Evolutionary conservation across 2,888 invertebrate species (phyloP).

Genomic region (Apamea epomidion): DNA sequence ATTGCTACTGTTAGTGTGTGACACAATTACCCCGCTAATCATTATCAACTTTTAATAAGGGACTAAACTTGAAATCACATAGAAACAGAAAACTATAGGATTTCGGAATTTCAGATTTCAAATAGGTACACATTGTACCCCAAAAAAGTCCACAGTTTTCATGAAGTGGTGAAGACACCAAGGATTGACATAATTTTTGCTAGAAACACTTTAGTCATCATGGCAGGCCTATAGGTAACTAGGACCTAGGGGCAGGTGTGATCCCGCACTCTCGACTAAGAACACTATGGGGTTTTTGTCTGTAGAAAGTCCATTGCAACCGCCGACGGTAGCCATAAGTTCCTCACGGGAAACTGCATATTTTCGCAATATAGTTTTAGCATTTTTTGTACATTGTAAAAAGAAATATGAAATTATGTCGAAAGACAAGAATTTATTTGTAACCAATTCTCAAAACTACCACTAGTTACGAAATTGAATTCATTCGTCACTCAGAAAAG

Average conservation of each 20-base stretch:
- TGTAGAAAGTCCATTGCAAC: background rate
- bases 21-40: background rate
- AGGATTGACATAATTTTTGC: no score
- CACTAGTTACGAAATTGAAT: background rate
- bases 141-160: background rate
- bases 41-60: background rate
- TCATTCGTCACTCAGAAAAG: conserved; percentile 24
- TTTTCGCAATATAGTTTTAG: background rate
- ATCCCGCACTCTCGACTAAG: background rate
- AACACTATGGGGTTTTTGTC: background rate
- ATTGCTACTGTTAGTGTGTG: no score
- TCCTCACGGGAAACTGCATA: background rate
- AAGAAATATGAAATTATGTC: background rate
- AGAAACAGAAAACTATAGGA: background rate
- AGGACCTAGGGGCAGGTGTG: background rate
- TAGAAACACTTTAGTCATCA: background rate
- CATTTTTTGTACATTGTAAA: background rate
- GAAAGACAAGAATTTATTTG: conserved; percentile 8
- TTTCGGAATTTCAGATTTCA: background rate
- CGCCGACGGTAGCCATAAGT: background rate
- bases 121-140: background rate
- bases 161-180: background rate
- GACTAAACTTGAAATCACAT: background rate
- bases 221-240: background rate
- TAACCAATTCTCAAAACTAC: background rate